A percentile compares a stretch with the other conserved stretches of the same genome.
phyloP scores from a whole-genome alignment of 2,888 invertebrate genomes.

The Flexamia atlantica region DNA sequence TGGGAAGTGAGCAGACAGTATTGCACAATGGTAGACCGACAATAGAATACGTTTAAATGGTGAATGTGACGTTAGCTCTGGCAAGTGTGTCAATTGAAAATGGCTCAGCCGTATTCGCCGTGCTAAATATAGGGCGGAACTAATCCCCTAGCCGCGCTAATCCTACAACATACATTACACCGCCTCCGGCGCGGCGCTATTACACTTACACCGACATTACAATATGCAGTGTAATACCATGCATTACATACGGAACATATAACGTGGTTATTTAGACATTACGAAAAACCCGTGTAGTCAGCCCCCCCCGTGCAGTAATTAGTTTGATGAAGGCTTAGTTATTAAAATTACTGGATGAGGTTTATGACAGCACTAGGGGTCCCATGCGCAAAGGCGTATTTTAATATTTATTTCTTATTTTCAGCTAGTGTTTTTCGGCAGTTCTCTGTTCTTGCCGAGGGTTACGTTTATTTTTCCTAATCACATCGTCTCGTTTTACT shows the following conservation, averaged over 20 bases:
- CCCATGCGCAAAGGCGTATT: too few relatives aligned
- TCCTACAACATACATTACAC: slow-evolving; percentile 47
- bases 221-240: not conserved
- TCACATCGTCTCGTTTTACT: too few relatives aligned
- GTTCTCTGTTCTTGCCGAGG: too few relatives aligned
- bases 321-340: too few relatives aligned
- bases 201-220: not conserved
- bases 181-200: not conserved
- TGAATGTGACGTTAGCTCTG: not conserved
- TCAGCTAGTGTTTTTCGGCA: too few relatives aligned
- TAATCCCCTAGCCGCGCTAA: slow-evolving; percentile 60
- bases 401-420: too few relatives aligned
- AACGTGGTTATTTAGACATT: not conserved
- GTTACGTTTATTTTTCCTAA: too few relatives aligned
- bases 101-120: slow-evolving; percentile 56
- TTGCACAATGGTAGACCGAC: slow-evolving; percentile 46
- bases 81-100: slow-evolving; percentile 62
- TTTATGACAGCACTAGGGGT: too few relatives aligned
- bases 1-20: slow-evolving; percentile 36
- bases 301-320: too few relatives aligned
- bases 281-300: too few relatives aligned
- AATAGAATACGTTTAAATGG: slow-evolving; percentile 53
- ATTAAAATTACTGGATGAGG: too few relatives aligned
- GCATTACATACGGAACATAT: not conserved
- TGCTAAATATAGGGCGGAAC: slow-evolving; percentile 64